Base-by-base conservation (phyloP, 1,140 invertebrate genomes). In the Camponotus vicinus region DNA sequence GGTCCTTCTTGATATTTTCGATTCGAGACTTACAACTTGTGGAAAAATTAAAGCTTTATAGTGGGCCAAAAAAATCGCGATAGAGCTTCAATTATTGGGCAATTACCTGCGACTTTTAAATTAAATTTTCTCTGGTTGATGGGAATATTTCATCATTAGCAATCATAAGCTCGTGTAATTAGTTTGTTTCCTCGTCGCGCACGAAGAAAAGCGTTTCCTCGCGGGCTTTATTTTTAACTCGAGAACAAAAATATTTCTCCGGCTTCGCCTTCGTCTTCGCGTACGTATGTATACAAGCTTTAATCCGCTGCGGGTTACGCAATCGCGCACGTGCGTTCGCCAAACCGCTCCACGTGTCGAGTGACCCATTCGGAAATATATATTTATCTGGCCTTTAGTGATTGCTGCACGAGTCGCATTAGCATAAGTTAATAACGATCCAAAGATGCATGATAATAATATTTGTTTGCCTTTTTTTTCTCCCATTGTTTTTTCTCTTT, bases 321-420 rank as follows among this genome's bases (percentile, higher is more conserved):
- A 83, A 83, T 0, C 67, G 67, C 49, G 40, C 79, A 82, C 79
- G 79, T 82, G 79, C 79, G 67, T 73, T 34, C 6, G n/a, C 40
- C 40, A 37, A 45, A 32, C 18, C 27, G 40, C 18, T 73, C 67
- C 79, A 82, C 79, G 79, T 82, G 63, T 55, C 63, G 77, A 40
- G 5, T 37, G 15, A 32, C 1, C 0, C 21, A n/a, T 21, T 6
- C 59, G 77, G n/a, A n/a, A 45, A 80, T 66, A 42, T 7, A 2
- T 40, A 27, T 42, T 70, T 18, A 40, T 9, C 7, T 21, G 52
- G 21, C 49, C 49, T 80, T 59, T 52, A 66, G 45, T 70, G 70
- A 59, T 80, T 57, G 13, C 15, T 57, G 64, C 34, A 55, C 32
- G 18, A 55, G 13, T 69, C n/a, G 34, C 45, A 52, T 78, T 52